Base-by-base conservation (phyloP, 2,797 vertebrate species). In the Sylvia borin region DNA sequence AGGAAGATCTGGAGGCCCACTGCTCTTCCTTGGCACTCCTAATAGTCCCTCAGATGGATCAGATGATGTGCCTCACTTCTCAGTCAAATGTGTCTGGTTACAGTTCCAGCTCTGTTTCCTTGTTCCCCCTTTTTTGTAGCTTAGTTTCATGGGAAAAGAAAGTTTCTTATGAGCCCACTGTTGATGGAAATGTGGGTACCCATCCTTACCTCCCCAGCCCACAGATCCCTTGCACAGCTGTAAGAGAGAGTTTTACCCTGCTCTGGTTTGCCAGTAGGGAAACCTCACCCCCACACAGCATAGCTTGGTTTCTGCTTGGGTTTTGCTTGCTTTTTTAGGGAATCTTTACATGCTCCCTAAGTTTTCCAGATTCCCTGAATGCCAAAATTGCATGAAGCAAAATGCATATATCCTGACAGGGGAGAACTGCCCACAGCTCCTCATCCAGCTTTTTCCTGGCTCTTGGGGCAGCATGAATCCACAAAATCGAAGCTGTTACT, bases 111-210 rank as follows among this genome's bases (percentile, higher is more conserved):
- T 88, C 36, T 55, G 58, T 36, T 57, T 85, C 67, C 53, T 62
- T 53, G 5, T 75, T 78, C 13, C 21, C 22, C 16, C 3, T 3
- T 2, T 34, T 50, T 43, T 48, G 29, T 75, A 62, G 32, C 54
- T 68, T 64, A 26, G 31, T 91, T 92, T 81, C 20, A 38, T 11
- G 15, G 47, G 68, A 70, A 36, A 66, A 71, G 17, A 45, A 76
- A 75, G 70, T 43, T 38, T 38, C 26, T 9, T 34, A 16, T 0
- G 1, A 88, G 64, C 17, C 31, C 1, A 0, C 4, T 72, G 55
- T 62, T 62, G 68, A 32, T 76, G 75, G 48, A 62, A 70, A 55
- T 1, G 3, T 3, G 31, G 32, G 36, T 85, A 10, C 34, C 45
- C 26, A 24, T 45, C 45, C 26, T 45, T 67, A 19, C 32, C 38